Conservation (phyloP, 2,113 vertebrate species). For the Toxotes chatareus region DNA sequence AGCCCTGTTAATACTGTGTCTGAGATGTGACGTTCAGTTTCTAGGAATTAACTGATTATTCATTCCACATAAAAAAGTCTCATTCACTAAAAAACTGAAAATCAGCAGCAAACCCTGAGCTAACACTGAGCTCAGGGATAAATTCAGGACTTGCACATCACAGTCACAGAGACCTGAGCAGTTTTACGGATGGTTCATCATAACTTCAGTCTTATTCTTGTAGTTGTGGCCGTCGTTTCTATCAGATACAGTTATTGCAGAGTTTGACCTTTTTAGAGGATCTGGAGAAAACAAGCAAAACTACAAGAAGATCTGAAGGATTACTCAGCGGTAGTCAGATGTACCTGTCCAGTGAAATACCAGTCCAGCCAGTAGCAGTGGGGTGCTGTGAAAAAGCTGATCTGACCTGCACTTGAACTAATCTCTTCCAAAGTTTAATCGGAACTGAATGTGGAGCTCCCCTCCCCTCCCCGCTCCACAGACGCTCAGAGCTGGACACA, state of each 20-base stretch:
- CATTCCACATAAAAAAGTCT: background rate
- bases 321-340: no score
- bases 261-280: no score
- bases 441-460: slow-evolving; percentile 9
- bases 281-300: no score
- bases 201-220: background rate
- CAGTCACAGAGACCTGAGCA: background rate
- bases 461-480: background rate
- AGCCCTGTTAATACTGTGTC: background rate
- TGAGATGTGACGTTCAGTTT: background rate
- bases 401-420: background rate
- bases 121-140: background rate
- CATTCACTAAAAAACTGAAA: background rate
- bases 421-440: background rate
- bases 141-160: background rate
- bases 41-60: background rate
- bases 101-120: background rate
- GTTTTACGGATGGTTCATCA: background rate
- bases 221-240: background rate
- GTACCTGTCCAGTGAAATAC: background rate
- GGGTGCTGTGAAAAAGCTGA: background rate
- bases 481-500: background rate
- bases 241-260: background rate
- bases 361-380: background rate
- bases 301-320: no score